Evolutionary conservation across 2,888 invertebrate species (phyloP).

Genomic region (Julus scandinavius): DNA sequence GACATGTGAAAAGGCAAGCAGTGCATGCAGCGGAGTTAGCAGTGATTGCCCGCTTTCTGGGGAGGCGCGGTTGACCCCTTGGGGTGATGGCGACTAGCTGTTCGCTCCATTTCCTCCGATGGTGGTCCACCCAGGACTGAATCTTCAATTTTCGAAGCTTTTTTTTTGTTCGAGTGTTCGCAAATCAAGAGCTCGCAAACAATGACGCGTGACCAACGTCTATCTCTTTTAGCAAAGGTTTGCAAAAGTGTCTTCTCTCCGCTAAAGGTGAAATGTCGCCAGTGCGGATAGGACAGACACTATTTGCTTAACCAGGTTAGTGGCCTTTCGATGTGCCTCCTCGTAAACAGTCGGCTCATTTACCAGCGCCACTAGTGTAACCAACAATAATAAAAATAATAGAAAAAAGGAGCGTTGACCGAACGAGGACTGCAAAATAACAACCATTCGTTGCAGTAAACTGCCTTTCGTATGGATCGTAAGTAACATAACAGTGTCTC

Average conservation of each 20-base stretch:
- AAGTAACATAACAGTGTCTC: background rate
- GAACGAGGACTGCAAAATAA: background rate
- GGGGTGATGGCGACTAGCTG: background rate
- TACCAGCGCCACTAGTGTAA: slow-evolving; percentile 17
- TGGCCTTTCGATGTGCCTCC: background rate
- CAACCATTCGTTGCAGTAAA: background rate
- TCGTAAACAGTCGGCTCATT: slow-evolving; percentile 11
- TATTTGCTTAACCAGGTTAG: slow-evolving; percentile 16
- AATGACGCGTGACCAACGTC: background rate
- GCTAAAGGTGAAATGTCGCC: background rate
- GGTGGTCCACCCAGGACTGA: background rate
- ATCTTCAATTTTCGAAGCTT: slow-evolving; percentile 14
- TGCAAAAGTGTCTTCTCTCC: background rate
- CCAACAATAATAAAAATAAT: slow-evolving; percentile 44
- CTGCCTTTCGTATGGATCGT: background rate
- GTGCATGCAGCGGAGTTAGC: background rate
- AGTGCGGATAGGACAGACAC: background rate
- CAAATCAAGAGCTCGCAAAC: background rate
- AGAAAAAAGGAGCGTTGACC: slow-evolving; percentile 32
- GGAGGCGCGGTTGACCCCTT: background rate
- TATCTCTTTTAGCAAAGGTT: background rate
- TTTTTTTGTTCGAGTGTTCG: background rate
- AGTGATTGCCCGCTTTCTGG: slow-evolving; percentile 34
- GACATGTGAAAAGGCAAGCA: background rate
- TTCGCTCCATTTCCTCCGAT: background rate